Percentiles rank a stretch among this genome's conserved stretches.
Conservation (phyloP, 2,888 invertebrate genomes). For the Cheilosia vulpina region DNA sequence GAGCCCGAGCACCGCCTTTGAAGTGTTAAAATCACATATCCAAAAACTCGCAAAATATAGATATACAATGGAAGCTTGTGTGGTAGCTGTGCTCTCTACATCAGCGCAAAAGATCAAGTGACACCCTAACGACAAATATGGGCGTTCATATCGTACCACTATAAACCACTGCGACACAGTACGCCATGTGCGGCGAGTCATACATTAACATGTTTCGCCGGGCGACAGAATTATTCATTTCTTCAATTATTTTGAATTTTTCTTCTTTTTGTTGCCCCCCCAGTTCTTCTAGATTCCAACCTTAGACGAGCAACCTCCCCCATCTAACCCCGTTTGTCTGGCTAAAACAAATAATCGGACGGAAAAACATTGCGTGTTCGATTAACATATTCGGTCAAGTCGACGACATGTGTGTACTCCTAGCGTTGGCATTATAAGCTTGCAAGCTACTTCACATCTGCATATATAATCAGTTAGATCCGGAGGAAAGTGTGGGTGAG, state of each 20-base stretch:
- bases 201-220: constrained; percentile 59
- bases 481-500: constrained; percentile 75
- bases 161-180: constrained; percentile 23
- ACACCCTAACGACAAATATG: constrained; percentile 74
- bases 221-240: constrained; percentile 65
- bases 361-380: constrained; percentile 60
- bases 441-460: constrained; percentile 53
- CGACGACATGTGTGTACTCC: constrained; percentile 28
- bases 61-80: constrained; percentile 28
- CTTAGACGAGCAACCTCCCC: constrained; percentile 18
- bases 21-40: constrained; percentile 69
- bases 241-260: constrained; percentile 58
- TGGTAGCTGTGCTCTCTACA: neutral
- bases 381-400: constrained; percentile 71
- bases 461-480: constrained; percentile 73
- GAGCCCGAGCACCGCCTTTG: constrained; percentile 55
- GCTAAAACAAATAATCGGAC: constrained; percentile 22
- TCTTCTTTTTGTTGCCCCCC: neutral
- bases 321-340: constrained; percentile 22
- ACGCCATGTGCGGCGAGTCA: constrained; percentile 24
- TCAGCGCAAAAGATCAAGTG: constrained; percentile 65
- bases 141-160: constrained; percentile 53
- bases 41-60: constrained; percentile 38
- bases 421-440: constrained; percentile 19
- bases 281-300: constrained; percentile 30